A percentile compares a stretch with the other conserved stretches of the same genome.
Conservation (phyloP, 2,113 vertebrate species). For the Spizaetus ornatus region DNA sequence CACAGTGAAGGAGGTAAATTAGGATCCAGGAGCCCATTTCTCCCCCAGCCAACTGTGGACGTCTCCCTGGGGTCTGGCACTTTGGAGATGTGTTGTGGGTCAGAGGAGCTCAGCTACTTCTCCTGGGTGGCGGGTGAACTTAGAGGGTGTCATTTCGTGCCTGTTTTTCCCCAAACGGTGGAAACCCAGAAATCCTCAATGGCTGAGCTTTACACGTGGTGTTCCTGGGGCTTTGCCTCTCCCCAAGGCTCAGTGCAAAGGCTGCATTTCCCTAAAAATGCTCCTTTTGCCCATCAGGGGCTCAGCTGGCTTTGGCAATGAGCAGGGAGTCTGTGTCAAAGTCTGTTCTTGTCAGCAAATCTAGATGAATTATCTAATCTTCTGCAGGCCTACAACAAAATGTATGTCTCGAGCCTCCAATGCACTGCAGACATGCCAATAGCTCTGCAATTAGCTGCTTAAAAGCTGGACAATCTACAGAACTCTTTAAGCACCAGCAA, state of each 20-base stretch:
- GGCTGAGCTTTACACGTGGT: neutral
- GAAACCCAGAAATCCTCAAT: neutral
- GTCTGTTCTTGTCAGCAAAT: neutral
- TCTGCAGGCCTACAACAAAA: neutral
- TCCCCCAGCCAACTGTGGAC: neutral
- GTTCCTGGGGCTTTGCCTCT: neutral
- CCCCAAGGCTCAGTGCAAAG: neutral
- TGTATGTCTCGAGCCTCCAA: neutral
- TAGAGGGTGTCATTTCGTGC: neutral
- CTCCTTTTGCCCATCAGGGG: neutral
- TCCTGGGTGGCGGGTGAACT: neutral
- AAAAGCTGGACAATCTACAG: neutral
- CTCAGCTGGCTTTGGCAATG: neutral
- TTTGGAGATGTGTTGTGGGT: neutral
- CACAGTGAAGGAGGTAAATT: neutral
- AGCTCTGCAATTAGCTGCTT: neutral
- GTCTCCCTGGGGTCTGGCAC: rapidly evolving
- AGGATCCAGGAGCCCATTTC: neutral
- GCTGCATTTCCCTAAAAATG: neutral
- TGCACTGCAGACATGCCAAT: neutral
- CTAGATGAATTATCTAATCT: neutral
- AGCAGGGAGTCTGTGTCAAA: neutral
- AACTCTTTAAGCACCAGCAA: neutral
- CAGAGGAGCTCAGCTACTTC: neutral
- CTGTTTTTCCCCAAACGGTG: neutral